Percentiles rank a stretch among this genome's conserved stretches.
phyloP scores from a whole-genome alignment of 2,797 vertebrate species.

The Hydrophis major region DNA sequence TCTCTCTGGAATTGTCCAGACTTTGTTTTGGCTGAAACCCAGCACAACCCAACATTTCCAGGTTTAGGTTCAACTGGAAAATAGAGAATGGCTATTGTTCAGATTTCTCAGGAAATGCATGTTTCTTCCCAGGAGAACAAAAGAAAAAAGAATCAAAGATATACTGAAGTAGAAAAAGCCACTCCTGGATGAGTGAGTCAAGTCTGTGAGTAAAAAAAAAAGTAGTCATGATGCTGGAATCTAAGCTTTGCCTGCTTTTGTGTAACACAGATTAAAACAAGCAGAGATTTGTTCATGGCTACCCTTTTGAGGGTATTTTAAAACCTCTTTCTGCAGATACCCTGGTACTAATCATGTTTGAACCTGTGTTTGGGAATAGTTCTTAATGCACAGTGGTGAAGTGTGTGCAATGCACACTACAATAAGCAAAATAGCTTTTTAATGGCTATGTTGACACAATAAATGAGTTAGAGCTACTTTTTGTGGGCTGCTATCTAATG shows the following conservation, averaged over 20 bases:
- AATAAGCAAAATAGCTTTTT: neutral
- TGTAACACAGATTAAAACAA: neutral
- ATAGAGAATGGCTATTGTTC: neutral
- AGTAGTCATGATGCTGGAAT: neutral
- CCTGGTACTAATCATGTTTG: neutral
- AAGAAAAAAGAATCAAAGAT: neutral
- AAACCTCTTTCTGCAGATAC: neutral
- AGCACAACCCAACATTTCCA: neutral
- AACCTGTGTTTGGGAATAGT: neutral
- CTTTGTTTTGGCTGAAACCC: neutral
- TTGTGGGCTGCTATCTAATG: neutral
- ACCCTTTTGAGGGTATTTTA: neutral
- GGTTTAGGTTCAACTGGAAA: neutral
- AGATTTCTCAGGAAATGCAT: neutral
- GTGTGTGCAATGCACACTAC: neutral
- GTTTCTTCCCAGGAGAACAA: neutral
- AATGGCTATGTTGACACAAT: neutral
- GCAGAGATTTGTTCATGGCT: neutral
- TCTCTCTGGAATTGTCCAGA: neutral
- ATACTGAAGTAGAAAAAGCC: neutral
- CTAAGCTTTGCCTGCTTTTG: neutral
- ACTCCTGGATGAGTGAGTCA: neutral
- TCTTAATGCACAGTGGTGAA: neutral
- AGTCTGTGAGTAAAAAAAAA: neutral
- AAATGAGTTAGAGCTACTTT: neutral